Percentiles rank a stretch among this genome's conserved stretches.
Conservation (phyloP, 2,113 vertebrate genomes). For the Fregata magnificens region DNA sequence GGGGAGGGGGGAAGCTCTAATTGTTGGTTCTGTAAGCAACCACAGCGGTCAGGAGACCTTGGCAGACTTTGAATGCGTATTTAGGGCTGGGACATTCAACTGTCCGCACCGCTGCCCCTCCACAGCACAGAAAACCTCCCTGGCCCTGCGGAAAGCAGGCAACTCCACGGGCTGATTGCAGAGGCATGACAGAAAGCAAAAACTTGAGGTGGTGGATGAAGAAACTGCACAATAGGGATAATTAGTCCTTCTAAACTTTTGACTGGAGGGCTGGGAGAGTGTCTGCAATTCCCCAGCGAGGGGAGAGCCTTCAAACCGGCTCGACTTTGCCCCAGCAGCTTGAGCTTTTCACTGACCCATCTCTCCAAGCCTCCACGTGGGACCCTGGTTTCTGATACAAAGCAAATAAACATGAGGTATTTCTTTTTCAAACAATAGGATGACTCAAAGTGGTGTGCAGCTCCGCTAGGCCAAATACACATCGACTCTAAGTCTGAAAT, state of each 20-base stretch:
- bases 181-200: neutral
- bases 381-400: neutral
- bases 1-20: neutral
- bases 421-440: neutral
- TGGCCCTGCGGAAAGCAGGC: fast-evolving
- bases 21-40: neutral
- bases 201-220: neutral
- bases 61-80: neutral
- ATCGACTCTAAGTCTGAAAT: neutral
- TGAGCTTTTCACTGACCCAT: fast-evolving
- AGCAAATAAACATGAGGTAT: neutral
- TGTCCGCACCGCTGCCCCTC: neutral
- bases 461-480: neutral
- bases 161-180: fast-evolving
- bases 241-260: neutral
- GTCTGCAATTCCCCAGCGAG: neutral
- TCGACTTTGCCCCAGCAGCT: fast-evolving
- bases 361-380: neutral
- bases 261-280: neutral
- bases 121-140: neutral
- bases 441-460: neutral
- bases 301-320: neutral
- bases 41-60: neutral
- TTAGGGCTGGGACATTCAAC: fast-evolving
- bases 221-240: neutral